Evolutionary conservation across 2,113 vertebrate genomes (phyloP), one percentile per base, ranked within the genome.

Genomic region (Eulacestoma nigropectus): DNA sequence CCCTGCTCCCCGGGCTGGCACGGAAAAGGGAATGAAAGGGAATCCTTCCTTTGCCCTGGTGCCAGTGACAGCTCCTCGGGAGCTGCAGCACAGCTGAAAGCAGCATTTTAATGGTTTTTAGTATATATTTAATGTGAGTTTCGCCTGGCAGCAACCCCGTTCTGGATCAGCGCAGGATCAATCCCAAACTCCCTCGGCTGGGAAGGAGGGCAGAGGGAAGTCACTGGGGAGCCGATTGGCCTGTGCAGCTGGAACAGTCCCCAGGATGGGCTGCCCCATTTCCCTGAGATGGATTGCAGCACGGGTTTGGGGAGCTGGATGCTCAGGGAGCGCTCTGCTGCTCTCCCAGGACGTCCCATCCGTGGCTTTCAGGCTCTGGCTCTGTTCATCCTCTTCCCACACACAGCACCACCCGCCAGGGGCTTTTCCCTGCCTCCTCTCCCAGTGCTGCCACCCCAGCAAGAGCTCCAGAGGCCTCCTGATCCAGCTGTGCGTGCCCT

Each of bases 161-260:
- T 57, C 59, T 30, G 72, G 92, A 78, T 90, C 84, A 44, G 67
- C 52, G 72, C 67, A 62, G 87, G 47, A 83, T 55, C 41, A 6
- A 29, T 83, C 75, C 79, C 94, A 41, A 83, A 88, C 30, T 84
- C 82, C 75, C 67, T 86, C 35, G 74, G 55, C 84, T 88, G 90
- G 76, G 82, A 85, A 41, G 32, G 20, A 57, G 67, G 42, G 63
- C 39, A 27, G 68, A 13, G 29, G 56, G 74, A 47, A 83, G 74
- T 70, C 90, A 19, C 27, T 47, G 78, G 59, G 78, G 32, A 87
- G 22, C 39, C 86, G 35, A 4, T 1, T 56, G 57, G 44, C 32
- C 52, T 22, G 33, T 92, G 79, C 76, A 87, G 60, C 56, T 65
- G 80, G 13, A 41, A 73, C 30, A 70, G 63, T n/a, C 8, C 32